These are phyloP conservation scores for Hippoglossus stenolepis DNA, from an alignment of 2,113 vertebrate genomes.

Conservation along the genomic window DNA sequence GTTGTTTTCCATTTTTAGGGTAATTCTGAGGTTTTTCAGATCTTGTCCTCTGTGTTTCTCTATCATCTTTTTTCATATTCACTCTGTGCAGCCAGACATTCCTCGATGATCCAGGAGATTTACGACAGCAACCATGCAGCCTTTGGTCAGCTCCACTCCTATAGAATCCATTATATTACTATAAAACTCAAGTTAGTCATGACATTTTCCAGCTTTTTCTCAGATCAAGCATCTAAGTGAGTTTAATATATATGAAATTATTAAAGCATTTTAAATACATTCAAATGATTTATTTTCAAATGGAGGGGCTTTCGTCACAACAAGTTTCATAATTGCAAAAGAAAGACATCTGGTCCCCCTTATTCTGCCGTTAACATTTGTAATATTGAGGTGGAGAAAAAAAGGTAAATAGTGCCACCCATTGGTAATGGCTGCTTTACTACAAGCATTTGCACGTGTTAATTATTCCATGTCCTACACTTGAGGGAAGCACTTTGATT, in stretches of 20 bases:
- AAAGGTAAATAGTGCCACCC: conserved; percentile 24
- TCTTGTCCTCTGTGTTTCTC: background rate
- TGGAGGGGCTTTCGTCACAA: too few species aligned
- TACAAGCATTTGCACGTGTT: conserved; percentile 14
- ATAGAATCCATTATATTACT: background rate
- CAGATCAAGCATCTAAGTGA: too few species aligned
- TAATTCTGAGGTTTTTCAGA: too few species aligned
- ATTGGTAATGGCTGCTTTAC: conserved; percentile 9
- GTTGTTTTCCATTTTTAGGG: too few species aligned
- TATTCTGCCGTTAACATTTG: background rate
- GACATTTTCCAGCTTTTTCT: too few species aligned
- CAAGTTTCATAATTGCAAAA: background rate
- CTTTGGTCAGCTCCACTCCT: background rate
- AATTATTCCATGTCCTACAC: too few species aligned
- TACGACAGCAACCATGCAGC: background rate
- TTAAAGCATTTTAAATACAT: too few species aligned
- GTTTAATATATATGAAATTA: too few species aligned
- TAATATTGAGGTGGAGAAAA: background rate
- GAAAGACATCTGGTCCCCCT: background rate
- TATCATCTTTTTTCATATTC: background rate
- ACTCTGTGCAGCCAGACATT: background rate
- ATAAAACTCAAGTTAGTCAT: too few species aligned
- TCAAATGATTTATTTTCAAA: too few species aligned
- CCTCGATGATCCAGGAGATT: conserved; percentile 17
- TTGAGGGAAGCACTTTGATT: too few species aligned